phyloP scores from a whole-genome alignment of 2,797 vertebrate species.

The Astyanax mexicanus region DNA sequence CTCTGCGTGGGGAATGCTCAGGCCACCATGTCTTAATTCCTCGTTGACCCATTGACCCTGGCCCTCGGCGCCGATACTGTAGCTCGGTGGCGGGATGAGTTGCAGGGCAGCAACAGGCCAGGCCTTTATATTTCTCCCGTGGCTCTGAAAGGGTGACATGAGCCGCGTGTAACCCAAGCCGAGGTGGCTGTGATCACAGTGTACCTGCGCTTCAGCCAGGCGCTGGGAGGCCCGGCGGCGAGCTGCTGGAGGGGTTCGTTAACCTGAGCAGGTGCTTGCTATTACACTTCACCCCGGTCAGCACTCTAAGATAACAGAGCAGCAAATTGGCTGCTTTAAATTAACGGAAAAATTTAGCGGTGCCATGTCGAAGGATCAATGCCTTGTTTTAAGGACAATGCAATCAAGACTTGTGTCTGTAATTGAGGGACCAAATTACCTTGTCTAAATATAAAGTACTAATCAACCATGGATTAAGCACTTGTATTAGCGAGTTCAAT shows the following conservation, averaged over 20 bases:
- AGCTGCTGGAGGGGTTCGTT: constrained; percentile 76
- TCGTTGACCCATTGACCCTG: constrained; percentile 81
- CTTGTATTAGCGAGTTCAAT: constrained; percentile 92
- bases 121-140: constrained; percentile 74
- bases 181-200: constrained; percentile 71
- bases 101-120: constrained; percentile 64
- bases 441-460: constrained; percentile 88
- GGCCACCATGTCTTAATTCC: constrained; percentile 83
- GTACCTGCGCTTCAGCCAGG: constrained; percentile 77
- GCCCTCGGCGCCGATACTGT: constrained; percentile 69
- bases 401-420: constrained; percentile 85
- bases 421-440: constrained; percentile 91
- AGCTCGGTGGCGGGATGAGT: constrained; percentile 63
- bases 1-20: constrained; percentile 82
- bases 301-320: constrained; percentile 80
- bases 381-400: constrained; percentile 84
- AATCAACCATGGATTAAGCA: constrained; percentile 91
- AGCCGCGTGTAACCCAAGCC: constrained; percentile 81
- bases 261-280: constrained; percentile 76
- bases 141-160: constrained; percentile 75
- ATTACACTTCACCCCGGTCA: constrained; percentile 84
- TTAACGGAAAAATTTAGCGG: constrained; percentile 87
- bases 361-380: constrained; percentile 86
- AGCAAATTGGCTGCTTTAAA: constrained; percentile 86
- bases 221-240: constrained; percentile 76